phyloP scores from a whole-genome alignment of 1,140 invertebrate genomes.

The Drosophila asahinai region DNA sequence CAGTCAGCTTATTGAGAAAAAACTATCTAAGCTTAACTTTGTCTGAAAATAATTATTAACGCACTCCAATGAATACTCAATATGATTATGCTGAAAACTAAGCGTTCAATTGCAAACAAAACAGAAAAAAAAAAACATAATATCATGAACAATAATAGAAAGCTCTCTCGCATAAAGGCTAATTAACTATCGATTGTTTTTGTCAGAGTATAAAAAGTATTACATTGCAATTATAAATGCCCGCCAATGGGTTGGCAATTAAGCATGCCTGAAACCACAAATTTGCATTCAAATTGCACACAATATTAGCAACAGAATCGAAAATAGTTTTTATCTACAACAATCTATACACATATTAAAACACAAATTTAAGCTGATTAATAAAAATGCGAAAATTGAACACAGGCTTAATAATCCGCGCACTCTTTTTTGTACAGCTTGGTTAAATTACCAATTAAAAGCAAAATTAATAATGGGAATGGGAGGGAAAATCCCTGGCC shows the following conservation, averaged over 20 bases:
- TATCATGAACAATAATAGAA: constrained; percentile 7
- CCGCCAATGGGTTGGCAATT: constrained; percentile 65
- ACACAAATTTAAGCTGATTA: constrained; percentile 62
- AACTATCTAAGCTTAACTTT: constrained; percentile 13
- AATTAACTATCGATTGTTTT: constrained; percentile 79
- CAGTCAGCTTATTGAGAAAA: constrained; percentile 24
- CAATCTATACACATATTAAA: neutral
- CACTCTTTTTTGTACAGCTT: neutral
- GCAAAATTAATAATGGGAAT: constrained; percentile 34
- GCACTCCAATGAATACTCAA: constrained; percentile 35
- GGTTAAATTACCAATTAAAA: constrained; percentile 69
- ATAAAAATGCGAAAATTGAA: constrained; percentile 58
- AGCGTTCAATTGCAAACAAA: constrained; percentile 50
- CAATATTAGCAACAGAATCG: constrained; percentile 56
- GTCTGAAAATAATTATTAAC: constrained; percentile 21
- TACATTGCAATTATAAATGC: constrained; percentile 67
- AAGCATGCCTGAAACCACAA: constrained; percentile 74
- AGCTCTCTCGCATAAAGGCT: constrained; percentile 44
- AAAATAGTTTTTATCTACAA: constrained; percentile 39
- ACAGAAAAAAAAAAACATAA: constrained; percentile 12
- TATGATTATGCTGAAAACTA: constrained; percentile 25
- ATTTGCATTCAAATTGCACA: constrained; percentile 70
- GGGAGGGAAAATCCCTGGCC: neutral
- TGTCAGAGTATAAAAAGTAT: constrained; percentile 40
- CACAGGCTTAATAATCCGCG: constrained; percentile 38